Evolutionary conservation across 2,888 invertebrate species (phyloP).

Genomic region (Petrophora chlorosata): DNA sequence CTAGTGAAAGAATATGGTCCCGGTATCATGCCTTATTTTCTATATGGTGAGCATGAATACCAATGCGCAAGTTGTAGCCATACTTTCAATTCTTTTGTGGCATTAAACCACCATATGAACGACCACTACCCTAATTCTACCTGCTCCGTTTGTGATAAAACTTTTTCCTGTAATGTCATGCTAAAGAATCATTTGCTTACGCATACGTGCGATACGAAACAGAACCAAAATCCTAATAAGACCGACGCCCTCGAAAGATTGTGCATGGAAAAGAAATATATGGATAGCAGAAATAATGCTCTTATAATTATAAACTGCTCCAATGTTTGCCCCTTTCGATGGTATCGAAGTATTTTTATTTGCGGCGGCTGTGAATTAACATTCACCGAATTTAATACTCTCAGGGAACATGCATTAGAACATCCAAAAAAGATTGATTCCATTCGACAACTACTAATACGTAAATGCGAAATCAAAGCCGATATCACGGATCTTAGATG

Average conservation of each 20-base stretch:
- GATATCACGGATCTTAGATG: constrained; percentile 6
- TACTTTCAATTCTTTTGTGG: not conserved
- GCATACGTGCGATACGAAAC: not conserved
- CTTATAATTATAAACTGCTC: constrained; percentile 4
- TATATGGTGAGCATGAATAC: not conserved
- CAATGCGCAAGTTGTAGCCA: not conserved
- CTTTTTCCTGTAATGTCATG: too few species aligned
- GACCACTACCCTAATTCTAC: constrained; percentile 16
- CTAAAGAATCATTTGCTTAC: constrained; percentile 8
- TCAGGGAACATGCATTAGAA: not conserved
- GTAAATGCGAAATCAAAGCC: not conserved
- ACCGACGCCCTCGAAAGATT: not conserved
- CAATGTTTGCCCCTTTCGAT: constrained; percentile 9
- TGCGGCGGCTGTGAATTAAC: constrained; percentile 7
- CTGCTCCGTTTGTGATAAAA: constrained; percentile 18
- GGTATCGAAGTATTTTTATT: not conserved
- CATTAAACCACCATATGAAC: constrained; percentile 20
- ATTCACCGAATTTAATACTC: not conserved
- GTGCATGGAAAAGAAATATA: too few species aligned
- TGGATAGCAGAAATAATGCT: not conserved
- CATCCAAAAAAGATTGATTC: not conserved
- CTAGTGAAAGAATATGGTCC: not conserved
- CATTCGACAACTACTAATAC: not conserved
- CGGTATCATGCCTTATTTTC: not conserved
- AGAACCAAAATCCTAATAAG: not conserved